Conservation (phyloP, 2,888 invertebrate species). For the Onthophagus sagittarius region DNA sequence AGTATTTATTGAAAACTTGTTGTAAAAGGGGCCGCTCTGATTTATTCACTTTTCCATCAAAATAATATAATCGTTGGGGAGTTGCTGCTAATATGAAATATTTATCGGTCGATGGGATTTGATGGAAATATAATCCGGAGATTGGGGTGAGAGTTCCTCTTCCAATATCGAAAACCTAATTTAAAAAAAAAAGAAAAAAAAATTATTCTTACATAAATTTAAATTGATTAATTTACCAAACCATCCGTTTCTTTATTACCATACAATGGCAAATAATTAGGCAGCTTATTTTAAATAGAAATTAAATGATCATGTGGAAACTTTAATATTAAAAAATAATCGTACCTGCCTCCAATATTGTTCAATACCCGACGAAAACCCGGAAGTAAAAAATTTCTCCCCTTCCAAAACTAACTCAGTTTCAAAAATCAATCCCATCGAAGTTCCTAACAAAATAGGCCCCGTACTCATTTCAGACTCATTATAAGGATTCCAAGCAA, state of each 20-base stretch:
- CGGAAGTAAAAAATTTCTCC: slow-evolving; percentile 76
- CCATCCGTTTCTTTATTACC: slow-evolving; percentile 71
- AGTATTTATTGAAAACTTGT: slow-evolving; percentile 73
- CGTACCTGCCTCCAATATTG: slow-evolving; percentile 59
- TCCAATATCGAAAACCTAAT: slow-evolving; percentile 83
- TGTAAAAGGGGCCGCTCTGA: slow-evolving; percentile 79
- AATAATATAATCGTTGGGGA: slow-evolving; percentile 80
- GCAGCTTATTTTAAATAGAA: slow-evolving; percentile 62
- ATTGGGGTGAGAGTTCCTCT: slow-evolving; percentile 74
- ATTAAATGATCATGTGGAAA: not conserved
- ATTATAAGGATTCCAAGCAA: slow-evolving; percentile 83
- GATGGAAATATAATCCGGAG: slow-evolving; percentile 83
- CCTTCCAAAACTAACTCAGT: slow-evolving; percentile 79
- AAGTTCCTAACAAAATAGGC: slow-evolving; percentile 84
- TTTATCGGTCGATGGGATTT: slow-evolving; percentile 65
- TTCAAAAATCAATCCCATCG: slow-evolving; percentile 86
- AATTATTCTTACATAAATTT: slow-evolving; percentile 1
- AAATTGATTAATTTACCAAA: slow-evolving; percentile 56
- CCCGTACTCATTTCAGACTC: slow-evolving; percentile 69
- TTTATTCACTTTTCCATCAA: slow-evolving; percentile 69
- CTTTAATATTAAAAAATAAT: not conserved
- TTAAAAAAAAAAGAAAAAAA: slow-evolving; percentile 27
- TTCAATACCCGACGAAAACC: slow-evolving; percentile 63
- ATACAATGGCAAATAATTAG: slow-evolving; percentile 70
- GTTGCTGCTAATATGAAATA: slow-evolving; percentile 84